Conservation (phyloP, 2,888 invertebrate genomes). For the Caenorhabditis plicata region DNA sequence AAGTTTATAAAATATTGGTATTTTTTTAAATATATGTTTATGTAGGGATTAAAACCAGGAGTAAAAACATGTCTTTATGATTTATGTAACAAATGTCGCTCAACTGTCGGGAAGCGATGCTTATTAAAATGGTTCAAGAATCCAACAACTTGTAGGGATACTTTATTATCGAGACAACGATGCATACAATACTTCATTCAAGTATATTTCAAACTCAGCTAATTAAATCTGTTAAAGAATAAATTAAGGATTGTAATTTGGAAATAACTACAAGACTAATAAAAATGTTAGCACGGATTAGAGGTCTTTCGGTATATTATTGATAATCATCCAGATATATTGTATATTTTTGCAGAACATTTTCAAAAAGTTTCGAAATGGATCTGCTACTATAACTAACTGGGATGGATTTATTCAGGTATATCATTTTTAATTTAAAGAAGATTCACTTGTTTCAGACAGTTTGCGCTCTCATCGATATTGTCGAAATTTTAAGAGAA, state of each 20-base stretch:
- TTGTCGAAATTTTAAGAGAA: conserved; percentile 7
- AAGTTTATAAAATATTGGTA: conserved; percentile 18
- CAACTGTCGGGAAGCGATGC: conserved; percentile 72
- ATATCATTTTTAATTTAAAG: too few relatives aligned
- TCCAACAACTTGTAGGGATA: conserved; percentile 74
- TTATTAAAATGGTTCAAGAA: conserved; percentile 74
- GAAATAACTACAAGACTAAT: conserved; percentile 71
- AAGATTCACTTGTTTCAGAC: too few relatives aligned
- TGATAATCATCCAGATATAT: neutral
- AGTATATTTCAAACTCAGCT: neutral
- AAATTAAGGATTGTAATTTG: conserved; percentile 13
- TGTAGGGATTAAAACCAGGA: too few relatives aligned
- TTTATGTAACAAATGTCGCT: conserved; percentile 70
- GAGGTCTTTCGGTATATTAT: conserved; percentile 4
- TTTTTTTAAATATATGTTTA: too few relatives aligned
- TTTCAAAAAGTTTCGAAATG: conserved; percentile 20
- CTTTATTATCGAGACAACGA: conserved; percentile 74
- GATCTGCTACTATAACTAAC: conserved; percentile 17
- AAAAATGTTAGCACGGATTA: conserved; percentile 6
- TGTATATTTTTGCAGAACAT: conserved; percentile 11
- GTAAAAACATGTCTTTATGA: too few relatives aligned
- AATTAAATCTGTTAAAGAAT: neutral
- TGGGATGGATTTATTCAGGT: conserved; percentile 30
- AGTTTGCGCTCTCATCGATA: conserved; percentile 11
- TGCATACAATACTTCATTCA: conserved; percentile 76